Evolutionary conservation across 2,888 invertebrate genomes (phyloP), one percentile per base, ranked within the genome.

Genomic region (Cosmopolites sordidus): DNA sequence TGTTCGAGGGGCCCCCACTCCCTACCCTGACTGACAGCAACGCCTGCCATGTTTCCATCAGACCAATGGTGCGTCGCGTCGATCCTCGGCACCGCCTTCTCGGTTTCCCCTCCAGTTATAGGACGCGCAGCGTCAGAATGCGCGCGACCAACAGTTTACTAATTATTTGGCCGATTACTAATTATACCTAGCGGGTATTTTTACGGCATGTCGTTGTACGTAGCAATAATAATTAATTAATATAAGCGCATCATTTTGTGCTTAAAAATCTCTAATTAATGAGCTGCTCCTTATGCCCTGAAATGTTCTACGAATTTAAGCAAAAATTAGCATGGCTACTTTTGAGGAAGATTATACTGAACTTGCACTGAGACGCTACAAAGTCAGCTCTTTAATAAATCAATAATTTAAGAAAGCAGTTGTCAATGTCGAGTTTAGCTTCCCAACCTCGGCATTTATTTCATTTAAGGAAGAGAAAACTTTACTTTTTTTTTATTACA

Each of bases 151-250:
- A 33, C 53, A 51, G 51, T 51, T 64, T 62, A 69, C 70, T 72
- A 69, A 71, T 71, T 69, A 70, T 67, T 62, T 61, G 66, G 66
- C 63, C 69, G 69, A 72, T 71, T 71, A 71, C 74, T 74, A 74
- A 74, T 74, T 74, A 74, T 73, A 72, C 72, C 74, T 73, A 64
- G 70, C 70, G 73, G 74, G 70, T 71, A 73, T 73, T 74, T 73
- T 73, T 73, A 69, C 67, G 67, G 69, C 68, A 64, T 48, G 59
- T 57, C 64, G 64, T 43, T 62, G 65, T 68, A 69, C 69, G 66
- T 61, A 68, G 69, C 69, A 69, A 73, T 74, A 71, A 72, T 73
- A 72, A 73, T 73, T 74, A 73, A 74, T 73, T 73, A 72, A 73
- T 72, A 69, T 68, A 67, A 67, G 70, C 71, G 70, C 71, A 70